Conservation (phyloP, 1,140 invertebrate species). For the Aphaenogaster ashmeadi region DNA sequence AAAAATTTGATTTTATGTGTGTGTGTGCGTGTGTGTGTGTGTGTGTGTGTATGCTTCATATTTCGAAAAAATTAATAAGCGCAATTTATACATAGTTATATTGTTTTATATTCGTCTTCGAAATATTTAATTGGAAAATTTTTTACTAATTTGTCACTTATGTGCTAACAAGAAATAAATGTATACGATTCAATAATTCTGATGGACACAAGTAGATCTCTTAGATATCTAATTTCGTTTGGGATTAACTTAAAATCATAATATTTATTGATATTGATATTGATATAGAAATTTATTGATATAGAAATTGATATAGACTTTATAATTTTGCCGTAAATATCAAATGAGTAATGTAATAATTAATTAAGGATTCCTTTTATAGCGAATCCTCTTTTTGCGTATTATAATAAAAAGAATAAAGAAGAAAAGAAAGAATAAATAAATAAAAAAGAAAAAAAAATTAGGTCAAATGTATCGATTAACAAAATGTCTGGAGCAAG, state of each 20-base stretch:
- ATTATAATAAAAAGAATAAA: too few species aligned
- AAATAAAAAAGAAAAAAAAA: too few species aligned
- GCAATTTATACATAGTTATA: not conserved
- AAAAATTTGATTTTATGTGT: not conserved
- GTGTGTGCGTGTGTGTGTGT: too few species aligned
- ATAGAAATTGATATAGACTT: too few species aligned
- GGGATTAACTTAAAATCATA: slow-evolving; percentile 25
- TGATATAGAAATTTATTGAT: too few species aligned
- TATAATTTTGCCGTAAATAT: too few species aligned
- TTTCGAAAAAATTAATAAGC: not conserved
- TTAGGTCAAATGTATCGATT: slow-evolving; percentile 27
- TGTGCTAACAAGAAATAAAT: not conserved
- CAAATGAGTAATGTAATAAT: too few species aligned
- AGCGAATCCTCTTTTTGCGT: not conserved
- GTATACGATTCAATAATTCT: not conserved
- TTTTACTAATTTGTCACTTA: not conserved
- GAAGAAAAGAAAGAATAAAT: too few species aligned
- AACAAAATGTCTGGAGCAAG: slow-evolving; percentile 25
- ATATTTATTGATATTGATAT: too few species aligned
- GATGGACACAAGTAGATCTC: slow-evolving; percentile 61
- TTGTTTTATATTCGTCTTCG: not conserved
- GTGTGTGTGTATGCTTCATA: not conserved
- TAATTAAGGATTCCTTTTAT: slow-evolving; percentile 31
- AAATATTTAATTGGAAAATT: not conserved
- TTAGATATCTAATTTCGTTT: slow-evolving; percentile 61